These are phyloP conservation scores for Pocillopora grandis DNA, from an alignment of 92 coral and sea anemone species.

Conservation along the genomic window DNA sequence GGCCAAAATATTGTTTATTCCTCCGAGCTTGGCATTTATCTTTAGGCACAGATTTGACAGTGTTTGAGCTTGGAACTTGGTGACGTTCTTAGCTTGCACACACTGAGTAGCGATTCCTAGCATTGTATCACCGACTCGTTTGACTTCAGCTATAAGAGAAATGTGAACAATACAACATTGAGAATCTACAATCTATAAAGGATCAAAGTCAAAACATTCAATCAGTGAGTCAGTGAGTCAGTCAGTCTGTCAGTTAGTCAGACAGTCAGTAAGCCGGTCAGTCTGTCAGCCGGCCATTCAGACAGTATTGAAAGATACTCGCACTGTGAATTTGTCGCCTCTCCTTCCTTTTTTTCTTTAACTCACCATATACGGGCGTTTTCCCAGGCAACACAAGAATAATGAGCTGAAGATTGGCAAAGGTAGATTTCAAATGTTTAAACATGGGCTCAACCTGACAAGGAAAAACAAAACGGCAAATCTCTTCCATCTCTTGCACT, in stretches of 20 bases:
- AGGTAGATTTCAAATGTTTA: constrained; percentile 63
- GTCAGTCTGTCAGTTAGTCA: too few species aligned
- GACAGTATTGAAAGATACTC: too few species aligned
- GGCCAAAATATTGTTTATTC: constrained; percentile 85
- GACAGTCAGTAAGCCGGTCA: too few species aligned
- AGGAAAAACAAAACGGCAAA: background rate
- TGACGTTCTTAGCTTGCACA: constrained; percentile 74
- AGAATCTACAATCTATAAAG: background rate
- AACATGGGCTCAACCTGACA: constrained; percentile 88
- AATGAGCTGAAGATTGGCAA: constrained; percentile 63
- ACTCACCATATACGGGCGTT: constrained; percentile 81
- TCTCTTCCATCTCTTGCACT: background rate
- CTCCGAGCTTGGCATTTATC: constrained; percentile 96
- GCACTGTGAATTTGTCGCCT: too few species aligned
- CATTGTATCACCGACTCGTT: constrained; percentile 88
- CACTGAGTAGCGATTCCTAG: constrained; percentile 93
- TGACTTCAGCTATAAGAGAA: constrained; percentile 81
- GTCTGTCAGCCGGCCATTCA: too few species aligned
- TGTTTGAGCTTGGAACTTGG: constrained; percentile 63
- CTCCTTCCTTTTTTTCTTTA: too few species aligned
- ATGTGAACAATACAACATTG: background rate
- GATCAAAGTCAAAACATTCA: background rate
- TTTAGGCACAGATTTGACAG: constrained; percentile 90
- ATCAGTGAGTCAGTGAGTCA: too few species aligned
- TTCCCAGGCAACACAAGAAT: constrained; percentile 92